A percentile compares a stretch with the other conserved stretches of the same genome.
These are phyloP conservation scores for Cyaniris semiargus DNA, from an alignment of 2,888 invertebrate genomes.

Conservation along the genomic window DNA sequence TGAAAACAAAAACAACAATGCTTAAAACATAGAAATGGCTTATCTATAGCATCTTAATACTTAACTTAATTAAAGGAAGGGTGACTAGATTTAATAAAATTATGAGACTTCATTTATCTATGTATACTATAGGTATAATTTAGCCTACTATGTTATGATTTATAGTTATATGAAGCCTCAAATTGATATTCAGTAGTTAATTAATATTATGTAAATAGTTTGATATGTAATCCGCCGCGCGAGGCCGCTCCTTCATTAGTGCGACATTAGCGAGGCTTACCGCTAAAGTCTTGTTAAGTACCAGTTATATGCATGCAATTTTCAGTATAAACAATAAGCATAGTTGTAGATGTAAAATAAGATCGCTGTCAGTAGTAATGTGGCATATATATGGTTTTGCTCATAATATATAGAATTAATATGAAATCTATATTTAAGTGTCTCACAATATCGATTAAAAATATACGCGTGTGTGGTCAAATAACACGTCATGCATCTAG, in stretches of 20 bases:
- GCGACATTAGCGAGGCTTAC: conserved; percentile 9
- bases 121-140: neutral
- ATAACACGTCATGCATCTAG: too few relatives aligned
- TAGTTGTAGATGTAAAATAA: too few relatives aligned
- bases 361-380: too few relatives aligned
- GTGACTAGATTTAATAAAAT: neutral
- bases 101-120: neutral
- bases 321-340: neutral
- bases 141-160: neutral
- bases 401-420: too few relatives aligned
- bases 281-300: neutral
- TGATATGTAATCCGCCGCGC: neutral
- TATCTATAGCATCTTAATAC: neutral
- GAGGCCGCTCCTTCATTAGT: conserved; percentile 12
- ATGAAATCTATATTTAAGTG: too few relatives aligned
- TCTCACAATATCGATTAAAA: too few relatives aligned
- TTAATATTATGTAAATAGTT: conserved; percentile 30
- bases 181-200: conserved; percentile 14
- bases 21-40: neutral
- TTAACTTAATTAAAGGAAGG: neutral
- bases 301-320: neutral
- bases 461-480: too few relatives aligned
- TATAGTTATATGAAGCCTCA: neutral
- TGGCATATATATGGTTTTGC: too few relatives aligned
- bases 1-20: neutral